Evolutionary conservation across 1,140 invertebrate species (phyloP), one percentile per base, ranked within the genome.

Genomic region (Hesperophylax magnus): DNA sequence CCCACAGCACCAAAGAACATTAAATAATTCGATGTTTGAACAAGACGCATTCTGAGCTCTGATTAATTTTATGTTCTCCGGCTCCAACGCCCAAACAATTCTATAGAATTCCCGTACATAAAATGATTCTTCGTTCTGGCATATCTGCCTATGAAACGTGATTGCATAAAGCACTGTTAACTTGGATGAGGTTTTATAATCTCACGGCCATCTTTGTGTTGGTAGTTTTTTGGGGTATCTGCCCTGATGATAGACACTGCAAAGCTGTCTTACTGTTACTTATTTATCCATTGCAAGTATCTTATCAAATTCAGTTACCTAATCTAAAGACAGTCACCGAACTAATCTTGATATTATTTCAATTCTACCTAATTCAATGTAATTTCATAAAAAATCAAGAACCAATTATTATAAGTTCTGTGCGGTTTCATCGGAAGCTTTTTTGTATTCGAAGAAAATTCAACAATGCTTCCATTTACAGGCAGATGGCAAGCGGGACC

Each of bases 401-500:
- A 31, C 24, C 15, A 31, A 65, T 65, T 65, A 65, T 22, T 65
- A 2, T 47, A 47, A 47, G 61, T 31, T 65, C 24, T 14, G 61
- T 17, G 24, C 20, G 61, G 61, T 65, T 65, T 65, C 9, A 65
- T 65, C 9, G 18, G 61, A 65, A 65, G 14, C 24, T 65, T 65
- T 65, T 65, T 65, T 17, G 20, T 9, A 24, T 58, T 18, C n/a
- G 8, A 20, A 20, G 22, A 14, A 14, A 47, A 47, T 47, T 47
- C 39, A 9, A 31, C 61, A 22, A 22, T 24, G 24, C 61, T 24
- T n/a, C 18, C 18, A 24, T n/a, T 8, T 3, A 18, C n/a, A 3
- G 34, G 67, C 67, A 71, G 67, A 71, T 71, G 67, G 67, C 39
- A 47, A 52, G 39, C 67, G 67, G 18, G 7, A 17, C n/a, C 39